Evolutionary conservation across 2,113 vertebrate species (phyloP).

Genomic region (Cariama cristata): DNA sequence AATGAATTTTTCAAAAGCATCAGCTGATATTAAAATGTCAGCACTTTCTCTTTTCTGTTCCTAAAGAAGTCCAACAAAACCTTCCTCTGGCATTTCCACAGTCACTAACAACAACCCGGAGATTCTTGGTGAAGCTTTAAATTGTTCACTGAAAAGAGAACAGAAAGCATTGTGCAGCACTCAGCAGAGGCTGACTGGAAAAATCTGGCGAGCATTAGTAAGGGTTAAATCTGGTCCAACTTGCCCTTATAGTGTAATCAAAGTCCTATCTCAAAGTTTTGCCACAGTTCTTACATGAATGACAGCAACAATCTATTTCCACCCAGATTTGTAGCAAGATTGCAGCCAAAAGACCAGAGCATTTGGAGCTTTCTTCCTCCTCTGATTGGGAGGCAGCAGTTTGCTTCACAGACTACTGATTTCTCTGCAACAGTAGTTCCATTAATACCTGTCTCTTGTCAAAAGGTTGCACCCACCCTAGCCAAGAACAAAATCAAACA

Average conservation of each 20-base stretch:
- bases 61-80: background rate
- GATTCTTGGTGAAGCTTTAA: background rate
- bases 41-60: background rate
- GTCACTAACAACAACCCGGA: background rate
- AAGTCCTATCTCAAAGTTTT: background rate
- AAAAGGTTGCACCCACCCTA: background rate
- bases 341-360: background rate
- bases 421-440: constrained; percentile 27
- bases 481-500: constrained; percentile 26
- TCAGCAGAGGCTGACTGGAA: background rate
- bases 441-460: constrained; percentile 29
- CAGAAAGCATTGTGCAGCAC: background rate
- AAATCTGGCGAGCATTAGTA: background rate
- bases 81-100: background rate
- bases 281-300: background rate
- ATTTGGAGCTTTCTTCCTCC: background rate
- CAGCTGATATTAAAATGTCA: background rate
- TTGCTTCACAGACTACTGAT: constrained; percentile 35
- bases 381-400: background rate
- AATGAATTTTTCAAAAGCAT: background rate
- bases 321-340: background rate
- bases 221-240: background rate
- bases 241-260: background rate
- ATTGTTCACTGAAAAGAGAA: background rate
- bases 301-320: background rate